Base-by-base conservation (phyloP, 2,113 vertebrate genomes). In the Pithys albifrons region DNA sequence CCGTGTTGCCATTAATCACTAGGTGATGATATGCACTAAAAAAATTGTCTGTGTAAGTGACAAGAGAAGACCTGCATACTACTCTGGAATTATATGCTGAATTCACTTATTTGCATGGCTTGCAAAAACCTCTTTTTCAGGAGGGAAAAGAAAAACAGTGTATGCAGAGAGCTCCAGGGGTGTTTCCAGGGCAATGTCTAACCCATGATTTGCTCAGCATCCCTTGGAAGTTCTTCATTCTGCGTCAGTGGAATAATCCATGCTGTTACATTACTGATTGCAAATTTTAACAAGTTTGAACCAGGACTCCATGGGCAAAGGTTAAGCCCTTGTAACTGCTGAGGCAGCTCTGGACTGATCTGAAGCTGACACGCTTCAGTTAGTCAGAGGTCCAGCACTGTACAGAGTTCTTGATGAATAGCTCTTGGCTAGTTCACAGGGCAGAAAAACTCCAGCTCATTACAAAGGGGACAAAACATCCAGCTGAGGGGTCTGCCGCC, bases 1-100 rank as follows among this genome's bases (percentile, higher is more conserved):
- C 94, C 94, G 35, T 62, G 87, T 70, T 95, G 85, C 75, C 81
- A 78, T 94, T 97, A 96, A 96, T 95, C 89, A 91, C 77, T 43
- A 35, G 35, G 78, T 46, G 87, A 94, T 62, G 96, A 95, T 93
- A 66, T 79, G 71, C 84, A 70, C 93, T 94, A 91, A 85, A 95
- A 95, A 9, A 87, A 72, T 66, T 87, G 84, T 65, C 91, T 91
- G 93, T 85, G 70, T 78, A 89, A 85, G 73, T 73, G 81, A 84
- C 58, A 73, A 52, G 27, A 75, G 71, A 82, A 65, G 66, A 88
- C 58, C 85, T 82, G 61, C 77, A 24, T 33, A 11, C 61, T 66
- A 25, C 74, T 92, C 54, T 88, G 77, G 71, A 85, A 88, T 88
- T 58, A 55, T 58, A 82, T 49, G 81, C 57, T 82, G 71, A 69